Evolutionary conservation across 1,140 invertebrate genomes (phyloP).

Genomic region (Glossosoma conforme): DNA sequence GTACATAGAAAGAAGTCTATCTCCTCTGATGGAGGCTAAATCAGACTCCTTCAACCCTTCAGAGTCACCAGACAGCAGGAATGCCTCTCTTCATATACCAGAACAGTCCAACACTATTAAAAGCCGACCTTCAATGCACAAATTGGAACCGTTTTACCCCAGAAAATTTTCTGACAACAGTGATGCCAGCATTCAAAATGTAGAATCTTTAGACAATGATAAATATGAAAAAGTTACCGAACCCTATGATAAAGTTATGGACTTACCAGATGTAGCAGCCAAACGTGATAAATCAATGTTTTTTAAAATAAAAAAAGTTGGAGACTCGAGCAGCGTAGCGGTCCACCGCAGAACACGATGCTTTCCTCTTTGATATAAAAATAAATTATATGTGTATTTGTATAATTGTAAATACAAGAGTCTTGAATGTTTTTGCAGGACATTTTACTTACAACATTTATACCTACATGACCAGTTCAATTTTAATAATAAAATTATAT

Average conservation of each 20-base stretch:
- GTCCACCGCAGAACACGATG: constrained; percentile 28
- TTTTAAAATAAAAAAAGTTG: constrained; percentile 29
- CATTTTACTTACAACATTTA: constrained; percentile 2
- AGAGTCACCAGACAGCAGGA: constrained; percentile 17
- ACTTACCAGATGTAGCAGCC: constrained; percentile 12
- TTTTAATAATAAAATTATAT: no score
- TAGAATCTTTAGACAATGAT: constrained; percentile 18
- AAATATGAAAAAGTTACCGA: constrained; percentile 24
- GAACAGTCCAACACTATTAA: constrained; percentile 16
- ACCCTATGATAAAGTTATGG: constrained; percentile 28
- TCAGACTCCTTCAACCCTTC: constrained; percentile 25
- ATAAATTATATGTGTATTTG: constrained; percentile 8
- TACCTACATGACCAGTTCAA: background rate
- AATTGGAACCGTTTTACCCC: constrained; percentile 29
- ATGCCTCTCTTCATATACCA: constrained; percentile 10
- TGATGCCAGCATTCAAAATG: constrained; percentile 13
- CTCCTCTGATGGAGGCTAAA: constrained; percentile 25
- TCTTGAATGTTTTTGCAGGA: background rate
- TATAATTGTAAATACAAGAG: constrained; percentile 4
- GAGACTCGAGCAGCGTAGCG: constrained; percentile 23
- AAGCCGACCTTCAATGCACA: constrained; percentile 30
- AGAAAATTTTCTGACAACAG: constrained; percentile 16
- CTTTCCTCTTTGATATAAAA: constrained; percentile 31
- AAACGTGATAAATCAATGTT: constrained; percentile 25
- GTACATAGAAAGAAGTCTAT: constrained; percentile 23